Evolutionary conservation across 2,888 invertebrate genomes (phyloP).

Genomic region (Eremobia ochroleuca): DNA sequence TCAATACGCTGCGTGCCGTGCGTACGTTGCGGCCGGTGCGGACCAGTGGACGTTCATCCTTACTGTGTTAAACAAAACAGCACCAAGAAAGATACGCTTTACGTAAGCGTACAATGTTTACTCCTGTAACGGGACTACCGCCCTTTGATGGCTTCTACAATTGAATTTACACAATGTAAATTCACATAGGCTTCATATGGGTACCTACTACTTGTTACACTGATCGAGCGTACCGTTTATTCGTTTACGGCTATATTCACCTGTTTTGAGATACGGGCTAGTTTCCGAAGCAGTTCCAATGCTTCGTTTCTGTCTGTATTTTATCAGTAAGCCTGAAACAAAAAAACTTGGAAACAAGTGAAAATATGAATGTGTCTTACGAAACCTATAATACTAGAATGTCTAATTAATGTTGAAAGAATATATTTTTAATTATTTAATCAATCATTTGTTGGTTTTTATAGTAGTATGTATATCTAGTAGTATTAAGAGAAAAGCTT

Average conservation of each 20-base stretch:
- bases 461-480: too few species aligned
- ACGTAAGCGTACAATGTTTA: slow-evolving; percentile 46
- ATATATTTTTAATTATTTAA: not conserved
- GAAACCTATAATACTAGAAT: not conserved
- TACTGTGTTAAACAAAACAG: slow-evolving; percentile 51
- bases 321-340: not conserved
- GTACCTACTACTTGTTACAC: slow-evolving; percentile 25
- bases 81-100: slow-evolving; percentile 52
- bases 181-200: slow-evolving; percentile 38
- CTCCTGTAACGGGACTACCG: slow-evolving; percentile 24
- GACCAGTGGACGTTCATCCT: not conserved
- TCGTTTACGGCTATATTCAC: slow-evolving; percentile 5
- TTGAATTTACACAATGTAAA: slow-evolving; percentile 50
- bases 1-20: not conserved
- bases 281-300: not conserved
- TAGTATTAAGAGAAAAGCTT: not conserved
- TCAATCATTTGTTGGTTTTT: not conserved
- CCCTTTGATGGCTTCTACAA: slow-evolving; percentile 58
- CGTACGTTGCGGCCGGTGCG: not conserved
- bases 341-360: not conserved
- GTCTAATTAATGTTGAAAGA: too few species aligned
- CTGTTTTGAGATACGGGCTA: not conserved
- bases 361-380: not conserved
- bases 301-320: not conserved
- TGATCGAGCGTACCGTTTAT: not conserved